Evolutionary conservation across 2,113 vertebrate genomes (phyloP).

Genomic region (Campylomormyrus tamandua): DNA sequence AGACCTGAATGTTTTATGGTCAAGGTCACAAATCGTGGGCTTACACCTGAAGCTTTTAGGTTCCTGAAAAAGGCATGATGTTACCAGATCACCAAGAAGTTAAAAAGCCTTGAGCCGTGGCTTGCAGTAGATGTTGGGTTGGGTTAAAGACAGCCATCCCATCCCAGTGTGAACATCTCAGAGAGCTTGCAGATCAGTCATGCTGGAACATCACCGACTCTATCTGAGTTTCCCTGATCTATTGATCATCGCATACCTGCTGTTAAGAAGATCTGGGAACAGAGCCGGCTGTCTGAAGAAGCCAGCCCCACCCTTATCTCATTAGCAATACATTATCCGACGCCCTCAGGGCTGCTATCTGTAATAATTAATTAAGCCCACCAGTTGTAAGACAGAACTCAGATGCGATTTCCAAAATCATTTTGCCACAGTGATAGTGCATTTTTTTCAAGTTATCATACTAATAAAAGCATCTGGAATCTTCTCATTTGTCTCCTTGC

Average conservation of each 20-base stretch:
- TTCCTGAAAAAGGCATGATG: not conserved
- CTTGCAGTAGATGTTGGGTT: not conserved
- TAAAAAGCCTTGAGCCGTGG: not conserved
- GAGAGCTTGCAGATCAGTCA: not conserved
- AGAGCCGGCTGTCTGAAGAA: not conserved
- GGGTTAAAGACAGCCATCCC: not conserved
- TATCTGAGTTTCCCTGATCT: not conserved
- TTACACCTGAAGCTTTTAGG: not conserved
- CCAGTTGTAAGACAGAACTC: not conserved
- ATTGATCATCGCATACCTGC: not conserved
- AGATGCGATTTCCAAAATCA: not conserved
- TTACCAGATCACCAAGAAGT: not conserved
- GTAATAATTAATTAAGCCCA: not conserved
- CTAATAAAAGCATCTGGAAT: not conserved
- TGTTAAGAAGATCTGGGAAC: not conserved
- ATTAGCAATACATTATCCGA: not conserved
- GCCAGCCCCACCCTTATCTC: not conserved
- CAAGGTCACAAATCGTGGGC: not conserved
- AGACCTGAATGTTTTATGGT: not conserved
- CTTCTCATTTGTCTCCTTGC: not conserved
- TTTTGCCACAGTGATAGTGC: not conserved
- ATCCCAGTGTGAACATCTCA: not conserved
- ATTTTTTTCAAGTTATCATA: not conserved
- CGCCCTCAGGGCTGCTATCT: not conserved
- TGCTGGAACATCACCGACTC: not conserved